phyloP scores from a whole-genome alignment of 1,140 invertebrate species.

The Scylla paramamosain region DNA sequence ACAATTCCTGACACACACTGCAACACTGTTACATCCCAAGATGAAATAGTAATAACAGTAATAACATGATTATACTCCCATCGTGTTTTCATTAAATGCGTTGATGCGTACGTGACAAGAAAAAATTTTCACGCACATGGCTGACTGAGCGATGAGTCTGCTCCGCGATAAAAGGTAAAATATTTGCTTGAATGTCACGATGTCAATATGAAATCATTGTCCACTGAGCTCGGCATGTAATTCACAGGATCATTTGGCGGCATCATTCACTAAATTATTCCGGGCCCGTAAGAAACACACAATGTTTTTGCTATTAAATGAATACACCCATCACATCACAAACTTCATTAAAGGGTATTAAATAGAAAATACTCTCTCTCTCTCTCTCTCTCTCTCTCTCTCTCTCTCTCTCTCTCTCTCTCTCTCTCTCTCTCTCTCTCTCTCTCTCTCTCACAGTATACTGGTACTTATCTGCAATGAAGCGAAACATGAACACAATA shows the following conservation, averaged over 20 bases:
- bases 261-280: background rate
- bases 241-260: background rate
- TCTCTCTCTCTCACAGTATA: too few species aligned
- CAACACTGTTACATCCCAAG: too few species aligned
- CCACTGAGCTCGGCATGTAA: background rate
- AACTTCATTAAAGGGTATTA: background rate
- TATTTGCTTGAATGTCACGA: background rate
- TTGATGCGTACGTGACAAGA: background rate
- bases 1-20: too few species aligned
- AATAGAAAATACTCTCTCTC: background rate
- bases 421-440: background rate
- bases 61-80: too few species aligned
- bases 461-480: background rate
- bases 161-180: background rate
- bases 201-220: background rate
- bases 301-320: background rate
- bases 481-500: background rate
- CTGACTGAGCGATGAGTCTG: too few species aligned
- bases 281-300: background rate
- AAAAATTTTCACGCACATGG: too few species aligned
- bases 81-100: background rate
- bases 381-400: slow-evolving; percentile 12
- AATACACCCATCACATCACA: background rate
- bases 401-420: background rate
- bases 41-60: too few species aligned